Base-by-base conservation (phyloP, 2,113 vertebrate species). In the Pygoscelis antarcticus region DNA sequence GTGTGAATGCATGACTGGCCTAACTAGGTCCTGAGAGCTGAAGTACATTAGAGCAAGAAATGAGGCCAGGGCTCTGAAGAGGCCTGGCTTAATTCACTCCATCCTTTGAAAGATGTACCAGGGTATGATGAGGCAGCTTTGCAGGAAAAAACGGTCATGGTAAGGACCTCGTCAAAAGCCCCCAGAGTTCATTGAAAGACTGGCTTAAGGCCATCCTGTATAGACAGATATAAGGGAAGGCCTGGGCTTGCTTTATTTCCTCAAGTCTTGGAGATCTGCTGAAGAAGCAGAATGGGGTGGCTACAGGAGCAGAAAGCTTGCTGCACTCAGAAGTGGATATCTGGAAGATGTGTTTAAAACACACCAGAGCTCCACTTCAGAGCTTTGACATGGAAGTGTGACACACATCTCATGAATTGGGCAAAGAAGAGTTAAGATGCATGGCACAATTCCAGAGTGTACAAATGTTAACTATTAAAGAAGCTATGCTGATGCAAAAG, bases 391-490 rank as follows among this genome's bases (percentile, higher is more conserved):
- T 62, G 84, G 49, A 42, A 89, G 17, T 7, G 13, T 9, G 21
- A 83, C 93, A 87, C 0, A 6, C 69, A 84, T 34, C 83, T 84
- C 70, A 30, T 95, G 77, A 91, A 85, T 10, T 14, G 78, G 94
- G 78, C 64, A 86, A 83, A 66, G 54, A 94, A 76, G 87, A 79
- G 74, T 95, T 83, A 85, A 89, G 81, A 96, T 64, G 27, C 3
- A 2, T 96, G 97, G 91, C 84, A 68, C 1, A 5, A 29, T 81
- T 93, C 91, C 95, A 90, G 46, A 14, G 23, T 26, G 42, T 44
- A 32, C 83, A 75, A 94, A 64, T 93, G 94, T 93, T 95, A 96
- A 87, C 62, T 75, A 85, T 96, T 95, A 94, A 66, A 86, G 83
- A 66, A 76, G 44, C 44, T 87, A 46, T 65, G 52, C 80, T 93